Percentiles rank a stretch among this genome's conserved stretches.
phyloP scores from a whole-genome alignment of 2,797 vertebrate genomes.

The Yasuhikotakia modesta region DNA sequence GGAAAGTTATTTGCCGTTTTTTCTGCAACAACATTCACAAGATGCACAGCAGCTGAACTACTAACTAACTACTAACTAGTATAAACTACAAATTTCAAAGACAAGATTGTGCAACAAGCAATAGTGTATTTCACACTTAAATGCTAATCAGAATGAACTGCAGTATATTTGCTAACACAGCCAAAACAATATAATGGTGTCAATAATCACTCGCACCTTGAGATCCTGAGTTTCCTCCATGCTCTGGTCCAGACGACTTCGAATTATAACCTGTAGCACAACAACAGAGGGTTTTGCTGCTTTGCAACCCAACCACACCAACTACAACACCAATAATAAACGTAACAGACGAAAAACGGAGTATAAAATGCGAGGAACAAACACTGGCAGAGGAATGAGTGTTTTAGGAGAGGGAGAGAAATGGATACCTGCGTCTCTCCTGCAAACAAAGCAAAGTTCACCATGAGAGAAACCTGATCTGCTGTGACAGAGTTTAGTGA shows the following conservation, averaged over 20 bases:
- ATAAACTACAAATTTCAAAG: too few species aligned
- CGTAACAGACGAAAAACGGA: slow-evolving; percentile 17
- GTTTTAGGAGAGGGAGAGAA: slow-evolving; percentile 35
- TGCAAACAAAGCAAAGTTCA: slow-evolving; percentile 54
- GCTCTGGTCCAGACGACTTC: slow-evolving; percentile 93
- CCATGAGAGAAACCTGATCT: slow-evolving; percentile 51
- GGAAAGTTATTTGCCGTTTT: neutral
- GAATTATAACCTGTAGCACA: slow-evolving; percentile 72
- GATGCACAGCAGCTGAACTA: too few species aligned
- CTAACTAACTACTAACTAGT: too few species aligned
- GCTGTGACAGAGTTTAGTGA: slow-evolving; percentile 5
- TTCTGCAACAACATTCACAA: too few species aligned
- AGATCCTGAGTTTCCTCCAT: slow-evolving; percentile 91
- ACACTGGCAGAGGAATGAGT: slow-evolving; percentile 5
- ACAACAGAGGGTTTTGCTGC: slow-evolving; percentile 31
- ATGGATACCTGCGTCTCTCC: slow-evolving; percentile 48
- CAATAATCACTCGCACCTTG: slow-evolving; percentile 79
- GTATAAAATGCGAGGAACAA: slow-evolving; percentile 14
- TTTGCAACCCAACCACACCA: slow-evolving; percentile 21
- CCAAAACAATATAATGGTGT: neutral
- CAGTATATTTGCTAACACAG: slow-evolving; percentile 2
- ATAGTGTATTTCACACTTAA: neutral
- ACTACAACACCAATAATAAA: neutral
- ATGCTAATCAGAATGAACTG: neutral
- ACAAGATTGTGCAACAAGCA: neutral